Evolutionary conservation across 2,797 vertebrate species (phyloP).

Genomic region (Aphelocoma californica): DNA sequence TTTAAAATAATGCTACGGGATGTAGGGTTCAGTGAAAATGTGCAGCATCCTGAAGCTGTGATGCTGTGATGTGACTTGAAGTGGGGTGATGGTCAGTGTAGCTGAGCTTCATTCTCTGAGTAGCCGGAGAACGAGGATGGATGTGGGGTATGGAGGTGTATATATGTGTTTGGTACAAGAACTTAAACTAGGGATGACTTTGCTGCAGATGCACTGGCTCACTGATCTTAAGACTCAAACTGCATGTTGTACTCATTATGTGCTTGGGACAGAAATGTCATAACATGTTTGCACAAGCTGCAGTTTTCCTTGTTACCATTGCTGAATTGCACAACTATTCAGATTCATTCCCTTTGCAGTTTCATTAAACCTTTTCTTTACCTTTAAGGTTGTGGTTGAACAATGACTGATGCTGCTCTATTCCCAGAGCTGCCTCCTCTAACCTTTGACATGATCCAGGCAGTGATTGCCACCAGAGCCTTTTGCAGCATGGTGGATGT

Average conservation of each 20-base stretch:
- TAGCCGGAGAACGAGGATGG: rapidly evolving
- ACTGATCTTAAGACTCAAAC: neutral
- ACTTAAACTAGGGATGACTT: neutral
- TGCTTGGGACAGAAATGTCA: neutral
- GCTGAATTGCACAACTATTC: neutral
- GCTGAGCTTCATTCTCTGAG: neutral
- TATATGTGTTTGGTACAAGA: neutral
- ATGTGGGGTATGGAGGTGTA: rapidly evolving
- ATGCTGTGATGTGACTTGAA: neutral
- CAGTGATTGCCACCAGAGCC: neutral
- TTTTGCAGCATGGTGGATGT: neutral
- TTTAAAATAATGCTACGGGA: neutral
- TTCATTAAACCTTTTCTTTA: neutral
- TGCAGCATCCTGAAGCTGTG: neutral
- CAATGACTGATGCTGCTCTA: neutral
- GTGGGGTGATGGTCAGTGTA: neutral
- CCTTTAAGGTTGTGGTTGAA: neutral
- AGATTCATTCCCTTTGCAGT: neutral
- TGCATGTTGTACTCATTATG: neutral
- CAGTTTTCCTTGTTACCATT: neutral
- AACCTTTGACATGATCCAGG: neutral
- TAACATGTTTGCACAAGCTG: neutral
- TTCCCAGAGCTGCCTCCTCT: neutral
- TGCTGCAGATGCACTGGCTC: neutral
- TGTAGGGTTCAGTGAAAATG: neutral